Evolutionary conservation across 2,888 invertebrate genomes (phyloP).

Genomic region (Tromatobia lineatoria): DNA sequence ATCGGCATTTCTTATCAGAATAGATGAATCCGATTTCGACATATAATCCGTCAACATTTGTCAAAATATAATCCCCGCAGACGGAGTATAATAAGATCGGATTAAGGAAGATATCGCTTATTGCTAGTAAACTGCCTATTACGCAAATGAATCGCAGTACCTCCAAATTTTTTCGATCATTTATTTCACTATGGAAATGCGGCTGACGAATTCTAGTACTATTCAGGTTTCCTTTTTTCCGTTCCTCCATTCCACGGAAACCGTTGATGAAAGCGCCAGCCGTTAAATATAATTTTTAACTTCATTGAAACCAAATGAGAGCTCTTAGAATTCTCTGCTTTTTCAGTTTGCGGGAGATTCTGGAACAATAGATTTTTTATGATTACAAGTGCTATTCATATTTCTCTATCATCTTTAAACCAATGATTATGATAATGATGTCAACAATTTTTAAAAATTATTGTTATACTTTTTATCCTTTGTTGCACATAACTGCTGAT

Average conservation of each 20-base stretch:
- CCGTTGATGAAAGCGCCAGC: neutral
- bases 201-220: neutral
- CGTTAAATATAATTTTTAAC: neutral
- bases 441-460: too few species aligned
- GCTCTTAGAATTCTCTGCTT: neutral
- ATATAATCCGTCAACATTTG: neutral
- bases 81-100: neutral
- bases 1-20: constrained; percentile 1
- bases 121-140: neutral
- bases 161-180: neutral
- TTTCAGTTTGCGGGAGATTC: neutral
- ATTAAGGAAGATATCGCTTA: neutral
- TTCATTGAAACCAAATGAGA: neutral
- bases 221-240: neutral
- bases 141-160: neutral
- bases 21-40: neutral
- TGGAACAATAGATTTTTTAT: neutral
- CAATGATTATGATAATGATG: too few species aligned
- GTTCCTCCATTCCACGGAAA: neutral
- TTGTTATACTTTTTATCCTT: too few species aligned
- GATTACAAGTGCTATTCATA: neutral
- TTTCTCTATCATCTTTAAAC: too few species aligned
- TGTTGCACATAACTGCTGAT: too few species aligned
- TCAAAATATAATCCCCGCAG: neutral
- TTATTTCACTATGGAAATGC: neutral